phyloP scores from a whole-genome alignment of 2,113 vertebrate species.

The Lichenostomus cassidix region DNA sequence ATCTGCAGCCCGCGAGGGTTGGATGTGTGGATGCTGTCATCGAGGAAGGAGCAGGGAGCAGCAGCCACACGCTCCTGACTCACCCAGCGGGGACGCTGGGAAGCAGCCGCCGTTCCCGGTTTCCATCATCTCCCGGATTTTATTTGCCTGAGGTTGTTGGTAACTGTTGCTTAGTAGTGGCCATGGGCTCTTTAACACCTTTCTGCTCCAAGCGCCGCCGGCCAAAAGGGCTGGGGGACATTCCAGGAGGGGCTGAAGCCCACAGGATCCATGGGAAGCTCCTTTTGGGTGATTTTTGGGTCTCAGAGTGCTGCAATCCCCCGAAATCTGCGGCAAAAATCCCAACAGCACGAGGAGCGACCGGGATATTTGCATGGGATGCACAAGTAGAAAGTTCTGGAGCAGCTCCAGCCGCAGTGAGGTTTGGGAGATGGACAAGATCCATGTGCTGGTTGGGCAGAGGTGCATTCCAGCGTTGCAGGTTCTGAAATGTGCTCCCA shows the following conservation, averaged over 20 bases:
- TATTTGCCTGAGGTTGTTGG: slow-evolving; percentile 70
- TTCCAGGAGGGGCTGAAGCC: not conserved
- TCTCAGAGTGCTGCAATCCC: no score
- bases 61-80: slow-evolving; percentile 29
- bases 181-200: slow-evolving; percentile 12
- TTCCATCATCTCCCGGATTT: slow-evolving; percentile 22
- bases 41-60: slow-evolving; percentile 12
- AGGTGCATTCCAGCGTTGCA: not conserved
- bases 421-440: not conserved
- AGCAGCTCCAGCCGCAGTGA: rapidly evolving
- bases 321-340: not conserved
- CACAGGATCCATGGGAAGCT: not conserved
- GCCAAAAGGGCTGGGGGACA: not conserved
- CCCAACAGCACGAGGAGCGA: not conserved
- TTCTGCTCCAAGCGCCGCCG: slow-evolving; percentile 6
- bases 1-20: not conserved
- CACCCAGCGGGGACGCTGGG: slow-evolving; percentile 2
- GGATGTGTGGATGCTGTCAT: slow-evolving; percentile 7
- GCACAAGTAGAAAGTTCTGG: not conserved
- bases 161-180: slow-evolving; percentile 67
- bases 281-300: not conserved
- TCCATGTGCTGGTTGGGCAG: not conserved
- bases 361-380: rapidly evolving
- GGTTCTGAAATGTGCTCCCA: not conserved
- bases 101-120: slow-evolving; percentile 16